phyloP scores from a whole-genome alignment of 2,113 vertebrate genomes.

The Antennarius striatus region DNA sequence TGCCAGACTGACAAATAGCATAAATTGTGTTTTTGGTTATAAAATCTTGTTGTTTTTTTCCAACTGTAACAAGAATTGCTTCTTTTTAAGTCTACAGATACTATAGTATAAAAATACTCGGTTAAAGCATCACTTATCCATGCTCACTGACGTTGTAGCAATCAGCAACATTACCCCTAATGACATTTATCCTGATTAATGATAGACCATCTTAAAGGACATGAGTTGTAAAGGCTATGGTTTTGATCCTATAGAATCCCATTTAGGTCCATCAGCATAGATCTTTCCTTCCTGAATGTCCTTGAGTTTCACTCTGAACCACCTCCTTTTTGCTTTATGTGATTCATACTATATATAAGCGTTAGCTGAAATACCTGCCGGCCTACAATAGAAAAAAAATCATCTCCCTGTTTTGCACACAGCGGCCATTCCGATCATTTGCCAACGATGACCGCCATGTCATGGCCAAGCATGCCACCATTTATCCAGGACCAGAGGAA shows the following conservation, averaged over 20 bases:
- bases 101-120: neutral
- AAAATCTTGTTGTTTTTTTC: no score
- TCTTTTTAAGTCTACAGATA: no score
- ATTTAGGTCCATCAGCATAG: neutral
- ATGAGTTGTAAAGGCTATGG: neutral
- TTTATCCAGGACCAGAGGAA: conserved; percentile 91
- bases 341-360: neutral
- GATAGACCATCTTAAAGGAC: conserved; percentile 16
- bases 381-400: neutral
- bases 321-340: neutral
- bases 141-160: neutral
- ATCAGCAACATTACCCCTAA: neutral
- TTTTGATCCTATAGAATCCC: neutral
- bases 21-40: no score
- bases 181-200: conserved; percentile 9
- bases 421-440: conserved; percentile 66
- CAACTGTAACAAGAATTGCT: no score
- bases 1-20: no score
- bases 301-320: neutral
- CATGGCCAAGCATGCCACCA: conserved; percentile 90
- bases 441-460: conserved; percentile 87
- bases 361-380: neutral
- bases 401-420: neutral
- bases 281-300: neutral
- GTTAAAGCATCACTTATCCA: neutral